Conservation (phyloP, 2,113 vertebrate species). For the Podiceps cristatus region DNA sequence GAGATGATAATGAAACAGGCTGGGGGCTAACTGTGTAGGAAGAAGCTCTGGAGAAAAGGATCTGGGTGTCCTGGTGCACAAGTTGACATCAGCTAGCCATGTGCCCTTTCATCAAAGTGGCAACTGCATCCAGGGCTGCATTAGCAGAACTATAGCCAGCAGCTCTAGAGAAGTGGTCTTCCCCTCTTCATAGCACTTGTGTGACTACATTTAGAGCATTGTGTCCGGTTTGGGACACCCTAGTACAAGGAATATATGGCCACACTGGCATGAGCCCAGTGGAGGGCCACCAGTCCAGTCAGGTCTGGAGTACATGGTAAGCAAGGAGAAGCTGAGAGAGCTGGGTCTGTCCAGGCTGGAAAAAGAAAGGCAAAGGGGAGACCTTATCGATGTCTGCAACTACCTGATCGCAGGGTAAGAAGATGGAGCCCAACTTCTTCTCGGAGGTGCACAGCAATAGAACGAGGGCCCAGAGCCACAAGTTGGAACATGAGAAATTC, state of each 20-base stretch:
- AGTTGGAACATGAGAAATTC: not conserved
- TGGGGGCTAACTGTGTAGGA: not conserved
- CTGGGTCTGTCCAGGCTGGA: not conserved
- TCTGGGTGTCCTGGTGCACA: not conserved
- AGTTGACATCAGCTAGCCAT: fast-evolving
- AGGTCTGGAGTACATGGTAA: not conserved
- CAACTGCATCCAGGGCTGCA: not conserved
- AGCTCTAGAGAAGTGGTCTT: not conserved
- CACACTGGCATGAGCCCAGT: not conserved
- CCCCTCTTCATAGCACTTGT: not conserved
- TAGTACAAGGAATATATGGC: not conserved
- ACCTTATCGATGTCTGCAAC: not conserved
- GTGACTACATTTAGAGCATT: not conserved
- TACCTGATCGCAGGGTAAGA: not conserved
- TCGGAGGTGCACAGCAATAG: not conserved
- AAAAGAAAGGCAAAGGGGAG: not conserved
- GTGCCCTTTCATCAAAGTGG: not conserved
- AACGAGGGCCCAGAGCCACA: not conserved
- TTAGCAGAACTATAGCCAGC: not conserved
- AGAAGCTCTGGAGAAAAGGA: not conserved
- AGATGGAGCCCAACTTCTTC: not conserved
- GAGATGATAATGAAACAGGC: not conserved
- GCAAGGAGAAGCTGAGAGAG: not conserved
- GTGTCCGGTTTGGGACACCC: not conserved
- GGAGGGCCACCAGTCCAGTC: not conserved